These are phyloP conservation scores for Agrotis puta DNA, from an alignment of 2,888 invertebrate genomes.

Conservation along the genomic window DNA sequence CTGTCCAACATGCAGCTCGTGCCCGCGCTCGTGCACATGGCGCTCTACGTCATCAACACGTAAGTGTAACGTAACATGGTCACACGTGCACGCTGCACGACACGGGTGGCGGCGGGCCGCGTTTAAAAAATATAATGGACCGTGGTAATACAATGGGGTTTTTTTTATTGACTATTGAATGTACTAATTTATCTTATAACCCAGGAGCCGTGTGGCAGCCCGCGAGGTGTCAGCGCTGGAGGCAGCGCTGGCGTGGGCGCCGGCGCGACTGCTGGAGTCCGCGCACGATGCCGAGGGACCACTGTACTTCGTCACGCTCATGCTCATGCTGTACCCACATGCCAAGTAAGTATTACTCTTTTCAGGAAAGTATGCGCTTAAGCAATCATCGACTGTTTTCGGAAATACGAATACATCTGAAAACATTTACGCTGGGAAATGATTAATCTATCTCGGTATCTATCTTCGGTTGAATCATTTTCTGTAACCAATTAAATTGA, in stretches of 20 bases:
- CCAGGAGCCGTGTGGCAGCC: slow-evolving; percentile 93
- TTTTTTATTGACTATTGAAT: neutral
- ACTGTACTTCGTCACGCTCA: slow-evolving; percentile 96
- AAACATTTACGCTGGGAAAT: neutral
- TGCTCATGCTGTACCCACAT: slow-evolving; percentile 94
- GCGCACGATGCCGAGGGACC: slow-evolving; percentile 98
- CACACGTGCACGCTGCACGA: too few species aligned
- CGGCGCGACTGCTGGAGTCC: slow-evolving; percentile 94
- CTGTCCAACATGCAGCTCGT: slow-evolving; percentile 96
- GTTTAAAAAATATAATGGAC: too few species aligned
- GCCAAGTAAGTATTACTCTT: slow-evolving; percentile 83
- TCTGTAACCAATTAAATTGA: too few species aligned
- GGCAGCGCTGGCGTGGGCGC: slow-evolving; percentile 92
- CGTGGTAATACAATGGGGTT: too few species aligned
- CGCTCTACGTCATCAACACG: slow-evolving; percentile 98
- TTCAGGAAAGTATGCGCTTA: neutral
- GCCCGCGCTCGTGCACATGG: slow-evolving; percentile 98
- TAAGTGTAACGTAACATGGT: slow-evolving; percentile 83
- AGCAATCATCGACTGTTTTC: neutral
- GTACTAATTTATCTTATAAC: neutral
- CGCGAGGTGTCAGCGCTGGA: slow-evolving; percentile 95
- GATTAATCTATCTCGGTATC: too few species aligned
- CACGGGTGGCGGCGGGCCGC: too few species aligned
- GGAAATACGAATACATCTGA: neutral
- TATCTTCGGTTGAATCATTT: too few species aligned